Evolutionary conservation across 2,797 vertebrate species (phyloP).

Genomic region (Melanotaenia boesemani): DNA sequence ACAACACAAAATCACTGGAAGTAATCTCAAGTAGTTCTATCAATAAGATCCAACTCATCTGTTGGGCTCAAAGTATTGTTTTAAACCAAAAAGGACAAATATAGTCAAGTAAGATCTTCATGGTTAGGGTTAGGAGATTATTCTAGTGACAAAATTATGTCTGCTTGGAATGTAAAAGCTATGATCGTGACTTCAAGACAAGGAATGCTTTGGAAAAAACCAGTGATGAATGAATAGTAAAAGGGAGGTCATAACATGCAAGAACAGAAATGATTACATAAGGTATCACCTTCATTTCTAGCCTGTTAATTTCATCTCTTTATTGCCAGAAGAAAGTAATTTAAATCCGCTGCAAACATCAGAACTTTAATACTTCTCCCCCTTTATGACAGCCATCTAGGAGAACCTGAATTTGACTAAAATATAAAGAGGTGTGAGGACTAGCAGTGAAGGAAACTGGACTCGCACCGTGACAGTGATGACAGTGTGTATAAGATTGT

Average conservation of each 20-base stretch:
- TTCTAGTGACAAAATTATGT: constrained; percentile 6
- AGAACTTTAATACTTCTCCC: constrained; percentile 14
- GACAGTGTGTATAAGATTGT: constrained; percentile 48
- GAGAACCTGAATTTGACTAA: constrained; percentile 25
- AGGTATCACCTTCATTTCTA: constrained; percentile 10
- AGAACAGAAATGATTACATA: constrained; percentile 10
- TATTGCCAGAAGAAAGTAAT: constrained; percentile 22
- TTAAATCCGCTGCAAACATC: constrained; percentile 11
- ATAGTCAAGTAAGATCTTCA: background rate
- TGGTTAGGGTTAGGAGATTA: background rate
- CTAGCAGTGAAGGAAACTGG: constrained; percentile 44
- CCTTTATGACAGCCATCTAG: constrained; percentile 10
- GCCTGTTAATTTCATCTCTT: constrained; percentile 12
- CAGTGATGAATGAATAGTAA: constrained; percentile 15
- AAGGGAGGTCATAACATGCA: constrained; percentile 24
- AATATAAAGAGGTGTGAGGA: constrained; percentile 30
- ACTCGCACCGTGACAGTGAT: constrained; percentile 52
- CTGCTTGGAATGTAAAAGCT: constrained; percentile 16
- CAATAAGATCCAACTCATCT: constrained; percentile 1
- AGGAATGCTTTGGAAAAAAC: constrained; percentile 38
- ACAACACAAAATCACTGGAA: background rate
- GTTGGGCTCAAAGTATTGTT: background rate
- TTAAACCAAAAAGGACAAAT: constrained; percentile 6
- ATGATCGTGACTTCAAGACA: constrained; percentile 1
- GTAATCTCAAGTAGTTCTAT: background rate